Base-by-base conservation (phyloP, 2,888 invertebrate genomes). In the Plagiodera versicolora region DNA sequence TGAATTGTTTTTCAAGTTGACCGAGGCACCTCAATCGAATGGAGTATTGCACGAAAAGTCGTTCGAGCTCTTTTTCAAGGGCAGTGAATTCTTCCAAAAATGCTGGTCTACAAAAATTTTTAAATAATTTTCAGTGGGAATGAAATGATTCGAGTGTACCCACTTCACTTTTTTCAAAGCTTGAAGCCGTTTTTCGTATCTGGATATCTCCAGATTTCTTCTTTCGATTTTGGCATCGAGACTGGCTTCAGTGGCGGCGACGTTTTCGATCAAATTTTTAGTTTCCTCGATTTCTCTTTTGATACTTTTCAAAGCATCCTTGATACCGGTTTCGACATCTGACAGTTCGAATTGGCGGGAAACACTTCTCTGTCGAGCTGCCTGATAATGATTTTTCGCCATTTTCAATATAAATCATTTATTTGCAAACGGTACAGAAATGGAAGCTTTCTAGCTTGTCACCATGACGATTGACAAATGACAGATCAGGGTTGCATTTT, bases 51-150 rank as follows among this genome's bases (percentile, higher is more conserved):
- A 90, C 89, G 81, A 96, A 97, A 17, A 96, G 83, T 65, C 86
- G 83, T 72, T 92, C 90, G 16, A 98, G 80, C 75, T 96, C 95
- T 45, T 84, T 82, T 80, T 99, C 98, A 55, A 95, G 83, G 50
- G 89, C 88, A 61, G 94, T 94, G 79, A 95, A 93, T 80, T 99
- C 98, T 72, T 96, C 95, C 85, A 98, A 90, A 79, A 97, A 98
- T 0, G 96, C 97, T 0, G 98, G 98, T 53, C 93, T 91, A n/a
- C n/a, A n/a, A n/a, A n/a, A n/a, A n/a, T n/a, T n/a, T n/a, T n/a
- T n/a, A n/a, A n/a, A n/a, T n/a, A n/a, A 24, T 24, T 6, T 5
- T 24, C 24, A 24, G n/a, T 24, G 5, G 11, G 47, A 50, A 16
- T 6, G 8, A 30, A 39, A 18, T 5, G 0, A 6, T 39, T 10